phyloP scores from a whole-genome alignment of 2,113 vertebrate species.

The Coregonus clupeaformis region DNA sequence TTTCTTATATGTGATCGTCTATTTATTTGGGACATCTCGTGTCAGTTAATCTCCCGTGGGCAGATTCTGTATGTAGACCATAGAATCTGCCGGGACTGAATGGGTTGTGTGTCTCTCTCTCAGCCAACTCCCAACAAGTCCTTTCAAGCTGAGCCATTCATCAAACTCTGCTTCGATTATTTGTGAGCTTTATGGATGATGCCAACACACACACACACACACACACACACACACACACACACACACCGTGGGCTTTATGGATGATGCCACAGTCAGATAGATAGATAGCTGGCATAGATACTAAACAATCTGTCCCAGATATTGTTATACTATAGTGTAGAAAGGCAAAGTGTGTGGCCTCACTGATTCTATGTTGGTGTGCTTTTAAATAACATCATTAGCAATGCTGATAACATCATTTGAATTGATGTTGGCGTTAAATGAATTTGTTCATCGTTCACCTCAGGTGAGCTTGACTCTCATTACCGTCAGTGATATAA shows the following conservation, averaged over 20 bases:
- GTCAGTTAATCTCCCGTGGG: conserved; percentile 40
- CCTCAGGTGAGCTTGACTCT: conserved; percentile 36
- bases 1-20: conserved; percentile 77
- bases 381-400: too few relatives aligned
- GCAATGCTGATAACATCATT: too few relatives aligned
- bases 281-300: conserved; percentile 57
- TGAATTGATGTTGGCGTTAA: too few relatives aligned
- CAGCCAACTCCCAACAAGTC: conserved; percentile 64
- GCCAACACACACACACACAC: conserved; percentile 17
- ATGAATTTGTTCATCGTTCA: conserved; percentile 22
- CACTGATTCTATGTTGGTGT: too few relatives aligned
- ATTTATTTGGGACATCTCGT: conserved; percentile 74
- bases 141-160: conserved; percentile 73
- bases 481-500: background rate
- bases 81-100: too few relatives aligned
- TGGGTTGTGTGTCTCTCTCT: too few relatives aligned
- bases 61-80: too few relatives aligned
- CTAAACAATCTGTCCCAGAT: conserved; percentile 52
- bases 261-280: background rate
- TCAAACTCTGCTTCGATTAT: conserved; percentile 66
- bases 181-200: conserved; percentile 62
- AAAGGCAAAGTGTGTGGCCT: too few relatives aligned
- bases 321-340: background rate
- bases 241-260: too few relatives aligned
- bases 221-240: too few relatives aligned